Evolutionary conservation across 2,797 vertebrate species (phyloP).

Genomic region (Urosaurus nigricauda): DNA sequence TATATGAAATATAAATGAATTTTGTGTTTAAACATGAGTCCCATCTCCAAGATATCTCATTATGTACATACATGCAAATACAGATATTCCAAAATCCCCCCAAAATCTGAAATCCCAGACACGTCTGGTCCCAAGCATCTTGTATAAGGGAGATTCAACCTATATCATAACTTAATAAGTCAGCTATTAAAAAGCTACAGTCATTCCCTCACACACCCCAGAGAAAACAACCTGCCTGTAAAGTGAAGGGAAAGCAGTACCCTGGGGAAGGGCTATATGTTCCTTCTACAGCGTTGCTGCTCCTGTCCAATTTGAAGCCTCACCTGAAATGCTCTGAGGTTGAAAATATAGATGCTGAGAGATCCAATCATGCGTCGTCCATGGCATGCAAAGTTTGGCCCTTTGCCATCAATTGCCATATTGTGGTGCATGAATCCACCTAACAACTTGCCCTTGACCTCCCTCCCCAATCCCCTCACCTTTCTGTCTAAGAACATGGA

Average conservation of each 20-base stretch:
- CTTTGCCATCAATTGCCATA: neutral
- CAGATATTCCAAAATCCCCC: too few relatives aligned
- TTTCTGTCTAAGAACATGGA: constrained; percentile 90
- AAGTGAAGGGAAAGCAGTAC: neutral
- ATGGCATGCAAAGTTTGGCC: neutral
- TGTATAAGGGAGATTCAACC: too few relatives aligned
- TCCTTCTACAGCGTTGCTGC: neutral
- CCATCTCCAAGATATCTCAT: too few relatives aligned
- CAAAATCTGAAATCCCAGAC: too few relatives aligned
- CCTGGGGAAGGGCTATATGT: neutral
- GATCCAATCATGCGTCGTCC: too few relatives aligned
- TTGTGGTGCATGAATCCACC: neutral
- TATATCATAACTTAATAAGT: neutral
- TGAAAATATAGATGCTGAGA: neutral
- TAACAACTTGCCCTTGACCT: neutral
- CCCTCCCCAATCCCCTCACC: constrained; percentile 74
- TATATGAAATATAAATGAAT: too few relatives aligned
- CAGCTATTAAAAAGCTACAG: neutral
- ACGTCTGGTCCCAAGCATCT: too few relatives aligned
- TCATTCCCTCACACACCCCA: neutral
- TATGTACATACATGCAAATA: too few relatives aligned
- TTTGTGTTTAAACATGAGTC: too few relatives aligned
- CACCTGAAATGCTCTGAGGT: neutral
- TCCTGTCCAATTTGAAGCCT: neutral
- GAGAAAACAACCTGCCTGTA: neutral